Conservation (phyloP, 2,888 invertebrate genomes). For the Pollenia angustigena region DNA sequence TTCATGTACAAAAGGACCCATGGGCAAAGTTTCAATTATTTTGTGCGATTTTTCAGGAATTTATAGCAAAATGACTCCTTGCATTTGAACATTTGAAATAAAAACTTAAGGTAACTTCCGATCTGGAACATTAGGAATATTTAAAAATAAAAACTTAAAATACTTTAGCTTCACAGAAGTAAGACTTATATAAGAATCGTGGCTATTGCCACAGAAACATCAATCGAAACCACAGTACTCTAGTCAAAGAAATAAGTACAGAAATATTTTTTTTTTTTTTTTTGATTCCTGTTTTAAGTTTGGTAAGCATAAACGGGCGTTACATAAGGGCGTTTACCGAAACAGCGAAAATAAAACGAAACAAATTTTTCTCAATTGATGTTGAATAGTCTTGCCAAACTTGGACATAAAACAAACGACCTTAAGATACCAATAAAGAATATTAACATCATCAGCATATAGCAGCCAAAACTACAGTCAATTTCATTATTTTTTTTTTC, state of each 20-base stretch:
- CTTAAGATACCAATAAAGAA: constrained; percentile 25
- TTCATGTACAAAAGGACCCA: too few relatives aligned
- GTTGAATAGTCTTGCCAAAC: constrained; percentile 62
- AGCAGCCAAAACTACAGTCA: constrained; percentile 37
- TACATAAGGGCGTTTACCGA: constrained; percentile 80
- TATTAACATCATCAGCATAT: constrained; percentile 61
- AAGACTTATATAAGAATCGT: too few relatives aligned
- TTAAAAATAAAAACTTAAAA: too few relatives aligned
- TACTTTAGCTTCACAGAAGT: too few relatives aligned
- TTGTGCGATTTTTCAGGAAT: too few relatives aligned
- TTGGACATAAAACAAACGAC: constrained; percentile 16
- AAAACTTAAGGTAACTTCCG: too few relatives aligned
- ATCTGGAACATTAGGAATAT: too few relatives aligned
- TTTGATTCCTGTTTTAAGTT: constrained; percentile 42
- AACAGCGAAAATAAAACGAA: constrained; percentile 81
- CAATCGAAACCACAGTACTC: constrained; percentile 35
- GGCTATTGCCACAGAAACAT: neutral
- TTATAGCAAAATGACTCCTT: too few relatives aligned
- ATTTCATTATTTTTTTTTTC: constrained; percentile 13
- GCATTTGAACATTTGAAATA: too few relatives aligned
- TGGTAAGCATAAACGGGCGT: constrained; percentile 73
- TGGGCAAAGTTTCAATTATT: too few relatives aligned
- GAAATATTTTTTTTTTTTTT: constrained; percentile 39
- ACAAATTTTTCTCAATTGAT: constrained; percentile 80
- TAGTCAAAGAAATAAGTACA: neutral